Percentiles rank a stretch among this genome's conserved stretches.
phyloP scores from a whole-genome alignment of 1,140 invertebrate genomes.

The Drosophila sp. region DNA sequence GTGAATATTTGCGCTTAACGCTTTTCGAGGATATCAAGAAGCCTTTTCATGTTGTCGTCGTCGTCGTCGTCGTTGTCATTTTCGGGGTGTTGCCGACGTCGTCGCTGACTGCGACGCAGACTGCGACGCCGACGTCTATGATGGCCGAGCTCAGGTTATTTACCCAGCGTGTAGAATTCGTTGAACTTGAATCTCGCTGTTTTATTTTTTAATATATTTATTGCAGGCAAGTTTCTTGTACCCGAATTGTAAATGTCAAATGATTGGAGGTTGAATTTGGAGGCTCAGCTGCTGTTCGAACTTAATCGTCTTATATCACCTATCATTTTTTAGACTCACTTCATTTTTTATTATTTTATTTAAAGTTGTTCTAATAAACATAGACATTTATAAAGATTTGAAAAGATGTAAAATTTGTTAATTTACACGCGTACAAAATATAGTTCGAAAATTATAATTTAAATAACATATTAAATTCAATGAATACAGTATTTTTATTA shows the following conservation, averaged over 20 bases:
- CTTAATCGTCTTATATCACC: no score
- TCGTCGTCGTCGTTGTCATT: conserved; percentile 33
- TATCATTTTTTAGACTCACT: no score
- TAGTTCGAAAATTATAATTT: no score
- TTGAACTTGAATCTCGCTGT: conserved; percentile 82
- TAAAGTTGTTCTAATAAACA: no score
- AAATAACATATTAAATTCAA: no score
- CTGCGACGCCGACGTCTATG: conserved; percentile 18
- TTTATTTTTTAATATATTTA: conserved; percentile 44
- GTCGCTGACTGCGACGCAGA: background rate
- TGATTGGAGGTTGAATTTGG: conserved; percentile 4
- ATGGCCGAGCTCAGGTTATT: conserved; percentile 69
- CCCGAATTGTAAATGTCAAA: conserved; percentile 23
- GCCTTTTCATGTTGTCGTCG: conserved; percentile 37
- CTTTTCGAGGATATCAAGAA: conserved; percentile 63
- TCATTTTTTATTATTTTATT: no score
- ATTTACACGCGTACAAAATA: no score
- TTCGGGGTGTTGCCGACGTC: conserved; percentile 68
- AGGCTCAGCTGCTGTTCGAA: background rate
- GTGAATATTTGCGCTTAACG: conserved; percentile 49
- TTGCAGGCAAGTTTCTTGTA: conserved; percentile 52
- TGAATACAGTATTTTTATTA: no score
- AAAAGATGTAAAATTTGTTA: no score
- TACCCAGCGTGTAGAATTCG: conserved; percentile 71
- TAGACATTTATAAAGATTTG: no score